These are phyloP conservation scores for Caranx melampygus DNA, from an alignment of 2,113 vertebrate species.

Conservation along the genomic window DNA sequence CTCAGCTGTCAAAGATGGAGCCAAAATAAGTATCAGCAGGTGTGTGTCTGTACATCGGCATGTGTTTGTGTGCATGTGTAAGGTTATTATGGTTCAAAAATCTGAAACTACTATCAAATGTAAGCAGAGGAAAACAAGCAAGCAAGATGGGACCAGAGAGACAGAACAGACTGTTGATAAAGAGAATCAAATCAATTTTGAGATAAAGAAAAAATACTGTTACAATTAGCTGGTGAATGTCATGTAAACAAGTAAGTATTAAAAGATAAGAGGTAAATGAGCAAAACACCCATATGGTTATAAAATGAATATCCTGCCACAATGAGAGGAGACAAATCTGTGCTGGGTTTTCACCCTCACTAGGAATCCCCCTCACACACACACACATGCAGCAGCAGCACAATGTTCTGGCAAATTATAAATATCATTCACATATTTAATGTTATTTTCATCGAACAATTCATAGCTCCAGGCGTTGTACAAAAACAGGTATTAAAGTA, in stretches of 20 bases:
- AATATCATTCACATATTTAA: too few relatives aligned
- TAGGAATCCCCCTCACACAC: constrained; percentile 23
- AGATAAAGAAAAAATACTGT: neutral
- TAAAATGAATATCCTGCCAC: neutral
- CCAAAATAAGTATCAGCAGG: constrained; percentile 61
- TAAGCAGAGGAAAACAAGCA: neutral
- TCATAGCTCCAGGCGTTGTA: too few relatives aligned
- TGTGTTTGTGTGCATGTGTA: constrained; percentile 20
- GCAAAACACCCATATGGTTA: neutral
- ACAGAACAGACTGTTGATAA: neutral
- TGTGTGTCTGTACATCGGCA: constrained; percentile 37
- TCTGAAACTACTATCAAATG: constrained; percentile 19
- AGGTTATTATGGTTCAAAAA: constrained; percentile 46
- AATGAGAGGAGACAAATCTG: neutral
- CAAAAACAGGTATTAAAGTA: too few relatives aligned
- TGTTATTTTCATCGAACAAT: too few relatives aligned
- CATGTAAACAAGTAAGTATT: neutral
- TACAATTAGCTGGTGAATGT: neutral
- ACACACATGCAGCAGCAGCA: neutral
- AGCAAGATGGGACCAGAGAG: neutral
- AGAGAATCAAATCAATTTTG: neutral
- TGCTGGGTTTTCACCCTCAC: constrained; percentile 1
- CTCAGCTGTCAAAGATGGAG: constrained; percentile 73
- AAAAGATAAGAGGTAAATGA: too few relatives aligned
- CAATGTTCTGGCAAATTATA: constrained; percentile 20